A percentile compares a stretch with the other conserved stretches of the same genome.
These are phyloP conservation scores for Phrynocephalus vlangalii DNA, from an alignment of 2,797 vertebrate species.

Conservation along the genomic window DNA sequence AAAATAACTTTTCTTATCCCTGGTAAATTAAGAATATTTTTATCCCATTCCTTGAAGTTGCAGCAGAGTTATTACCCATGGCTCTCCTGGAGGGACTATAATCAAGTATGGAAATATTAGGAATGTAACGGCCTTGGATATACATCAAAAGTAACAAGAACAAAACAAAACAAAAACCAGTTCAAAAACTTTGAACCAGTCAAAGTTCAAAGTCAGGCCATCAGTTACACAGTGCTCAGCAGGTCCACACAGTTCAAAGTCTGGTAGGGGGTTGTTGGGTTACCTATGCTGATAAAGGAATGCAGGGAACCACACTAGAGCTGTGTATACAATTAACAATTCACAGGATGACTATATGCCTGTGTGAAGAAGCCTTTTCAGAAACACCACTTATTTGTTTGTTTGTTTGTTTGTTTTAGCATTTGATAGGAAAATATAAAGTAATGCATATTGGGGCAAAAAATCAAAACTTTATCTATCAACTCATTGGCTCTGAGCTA, in stretches of 20 bases:
- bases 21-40: not conserved
- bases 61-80: not conserved
- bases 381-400: no score
- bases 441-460: no score
- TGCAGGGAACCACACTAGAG: not conserved
- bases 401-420: not conserved
- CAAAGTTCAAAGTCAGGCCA: not conserved
- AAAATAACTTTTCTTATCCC: not conserved
- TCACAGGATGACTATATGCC: not conserved
- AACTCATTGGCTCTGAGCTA: no score
- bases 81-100: not conserved
- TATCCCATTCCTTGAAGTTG: not conserved
- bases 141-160: no score
- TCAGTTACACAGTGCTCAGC: not conserved
- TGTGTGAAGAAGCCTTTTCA: not conserved
- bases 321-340: not conserved
- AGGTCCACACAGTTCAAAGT: not conserved
- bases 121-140: not conserved
- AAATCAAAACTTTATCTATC: no score
- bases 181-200: no score
- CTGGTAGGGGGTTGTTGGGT: not conserved
- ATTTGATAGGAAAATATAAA: no score
- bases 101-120: no score
- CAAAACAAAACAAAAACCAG: not conserved
- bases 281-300: not conserved